Base-by-base conservation (phyloP, 2,888 invertebrate genomes). In the Aethes cnicana region DNA sequence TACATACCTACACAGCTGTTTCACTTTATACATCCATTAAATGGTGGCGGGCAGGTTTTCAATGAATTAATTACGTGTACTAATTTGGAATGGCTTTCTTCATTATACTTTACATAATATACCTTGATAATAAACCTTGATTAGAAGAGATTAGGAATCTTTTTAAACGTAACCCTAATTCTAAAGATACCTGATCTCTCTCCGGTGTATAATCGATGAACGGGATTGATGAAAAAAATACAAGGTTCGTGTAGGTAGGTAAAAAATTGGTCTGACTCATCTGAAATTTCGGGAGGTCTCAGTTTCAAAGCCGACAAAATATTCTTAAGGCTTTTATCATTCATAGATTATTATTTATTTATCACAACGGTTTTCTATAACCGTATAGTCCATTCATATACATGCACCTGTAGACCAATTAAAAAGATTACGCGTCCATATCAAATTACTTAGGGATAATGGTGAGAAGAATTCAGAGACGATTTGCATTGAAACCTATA, bases 1-100 rank as follows among this genome's bases (percentile, higher is more conserved):
- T 78, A 70, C 70, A 72, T 69, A n/a, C n/a, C n/a, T n/a, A 66
- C 66, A 70, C 79, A 82, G 80, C 82, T 80, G 81, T 80, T 75
- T 72, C 69, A 66, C 64, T n/a, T n/a, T n/a, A 63, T 63, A 62
- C 61, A 60, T 61, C 36, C 49, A 37, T 17, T n/a, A n/a, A 36
- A 28, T 26, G 25, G 30, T 43, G 39, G 39, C 39, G 23, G 35
- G 33, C 42, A 42, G 32, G 53, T 50, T 44, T 41, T 30, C 35
- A 36, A 42, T 37, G 21, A 47, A 50, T 54, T 53, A 41, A 42
- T 49, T 46, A 53, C 35, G 25, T 32, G 28, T 37, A 9, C 18
- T 32, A 37, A 35, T 50, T 36, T 41, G 18, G 32, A 8, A 23
- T 47, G 23, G 11, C 32, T 41, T 33, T 41, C n/a, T 30, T 26